phyloP scores from a whole-genome alignment of 2,113 vertebrate genomes.

The Excalfactoria chinensis region DNA sequence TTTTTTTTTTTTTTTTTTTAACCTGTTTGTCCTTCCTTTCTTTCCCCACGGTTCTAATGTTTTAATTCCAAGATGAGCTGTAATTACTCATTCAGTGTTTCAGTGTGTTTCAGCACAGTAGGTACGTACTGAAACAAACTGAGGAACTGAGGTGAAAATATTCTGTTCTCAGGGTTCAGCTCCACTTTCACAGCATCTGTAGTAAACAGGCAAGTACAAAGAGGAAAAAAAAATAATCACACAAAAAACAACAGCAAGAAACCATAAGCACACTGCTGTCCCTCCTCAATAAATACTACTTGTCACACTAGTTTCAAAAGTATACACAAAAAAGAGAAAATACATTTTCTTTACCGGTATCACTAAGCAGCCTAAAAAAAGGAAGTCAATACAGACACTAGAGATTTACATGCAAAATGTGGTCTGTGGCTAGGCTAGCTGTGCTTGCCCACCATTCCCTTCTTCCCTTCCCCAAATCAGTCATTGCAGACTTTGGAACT shows the following conservation, averaged over 20 bases:
- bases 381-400: background rate
- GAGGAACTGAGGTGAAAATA: background rate
- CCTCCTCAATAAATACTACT: background rate
- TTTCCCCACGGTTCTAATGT: background rate
- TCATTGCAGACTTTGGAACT: background rate
- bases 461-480: fast-evolving
- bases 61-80: background rate
- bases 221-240: background rate
- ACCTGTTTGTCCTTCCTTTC: background rate
- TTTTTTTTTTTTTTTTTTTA: background rate
- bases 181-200: background rate
- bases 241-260: background rate
- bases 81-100: background rate
- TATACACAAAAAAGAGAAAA: background rate
- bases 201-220: background rate
- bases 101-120: background rate
- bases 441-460: background rate
- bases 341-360: background rate
- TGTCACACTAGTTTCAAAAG: no score
- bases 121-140: background rate
- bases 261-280: background rate
- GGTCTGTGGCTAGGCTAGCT: background rate
- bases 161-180: background rate
- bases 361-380: background rate
- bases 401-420: background rate